A percentile compares a stretch with the other conserved stretches of the same genome.
These are phyloP conservation scores for Mallateleia sp. DNA, from an alignment of 2,888 invertebrate species.

Conservation along the genomic window DNA sequence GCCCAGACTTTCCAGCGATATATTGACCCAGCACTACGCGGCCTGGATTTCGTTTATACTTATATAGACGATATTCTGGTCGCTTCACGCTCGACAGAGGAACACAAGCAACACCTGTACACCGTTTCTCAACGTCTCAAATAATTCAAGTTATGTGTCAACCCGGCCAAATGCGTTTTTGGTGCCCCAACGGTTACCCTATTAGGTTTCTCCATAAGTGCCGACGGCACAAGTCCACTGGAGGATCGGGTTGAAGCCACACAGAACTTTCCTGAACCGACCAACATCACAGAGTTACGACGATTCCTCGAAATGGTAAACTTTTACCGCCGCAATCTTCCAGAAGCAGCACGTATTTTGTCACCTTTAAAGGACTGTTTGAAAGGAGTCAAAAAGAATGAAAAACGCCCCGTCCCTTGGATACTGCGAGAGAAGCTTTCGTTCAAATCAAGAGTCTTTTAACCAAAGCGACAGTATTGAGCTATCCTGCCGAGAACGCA, in stretches of 20 bases:
- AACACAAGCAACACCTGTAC: no score
- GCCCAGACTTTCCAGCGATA: no score
- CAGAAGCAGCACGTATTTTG: conserved; percentile 69
- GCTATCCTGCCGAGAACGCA: conserved; percentile 34
- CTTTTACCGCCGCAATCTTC: conserved; percentile 26
- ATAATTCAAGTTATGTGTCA: no score
- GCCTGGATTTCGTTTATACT: no score
- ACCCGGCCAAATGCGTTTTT: conserved; percentile 8
- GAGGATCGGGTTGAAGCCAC: neutral
- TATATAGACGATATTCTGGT: no score
- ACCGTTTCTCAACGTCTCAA: no score
- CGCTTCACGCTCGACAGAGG: no score
- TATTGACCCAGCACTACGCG: no score
- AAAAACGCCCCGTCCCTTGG: conserved; percentile 66
- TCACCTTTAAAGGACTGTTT: no score
- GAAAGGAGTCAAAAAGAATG: conserved; percentile 56
- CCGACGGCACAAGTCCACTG: conserved; percentile 34
- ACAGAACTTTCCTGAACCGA: neutral
- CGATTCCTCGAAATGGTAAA: conserved; percentile 11
- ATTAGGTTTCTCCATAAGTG: neutral
- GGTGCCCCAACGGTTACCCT: neutral
- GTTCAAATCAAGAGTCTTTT: conserved; percentile 40
- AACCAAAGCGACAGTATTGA: conserved; percentile 49
- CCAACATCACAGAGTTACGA: neutral
- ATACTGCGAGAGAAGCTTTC: neutral